Percentiles rank a stretch among this genome's conserved stretches.
Conservation (phyloP, 1,140 invertebrate genomes). For the Neelides sp. region DNA sequence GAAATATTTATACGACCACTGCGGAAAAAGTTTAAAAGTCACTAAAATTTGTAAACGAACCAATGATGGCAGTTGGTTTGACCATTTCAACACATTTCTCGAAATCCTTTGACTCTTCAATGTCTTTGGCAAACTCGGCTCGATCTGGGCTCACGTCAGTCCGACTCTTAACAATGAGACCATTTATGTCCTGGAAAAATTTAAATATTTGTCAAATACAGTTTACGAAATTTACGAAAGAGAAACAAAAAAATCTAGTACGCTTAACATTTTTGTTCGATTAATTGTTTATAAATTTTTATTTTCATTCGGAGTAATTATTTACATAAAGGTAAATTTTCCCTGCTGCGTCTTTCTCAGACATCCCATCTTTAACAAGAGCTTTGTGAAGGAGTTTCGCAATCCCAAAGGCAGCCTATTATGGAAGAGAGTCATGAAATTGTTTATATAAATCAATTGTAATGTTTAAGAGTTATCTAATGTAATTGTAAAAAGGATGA, state of each 20-base stretch:
- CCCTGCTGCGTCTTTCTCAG: constrained; percentile 50
- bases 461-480: too few species aligned
- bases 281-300: too few species aligned
- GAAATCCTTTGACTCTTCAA: constrained; percentile 60
- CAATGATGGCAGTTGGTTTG: constrained; percentile 73
- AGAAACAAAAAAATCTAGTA: too few species aligned
- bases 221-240: background rate
- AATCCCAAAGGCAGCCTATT: constrained; percentile 71
- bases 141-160: constrained; percentile 45
- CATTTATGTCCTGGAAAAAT: constrained; percentile 46
- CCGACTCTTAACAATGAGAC: constrained; percentile 61
- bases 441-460: background rate
- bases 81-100: constrained; percentile 63
- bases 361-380: constrained; percentile 66
- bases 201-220: too few species aligned
- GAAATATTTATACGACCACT: constrained; percentile 5
- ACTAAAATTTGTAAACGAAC: too few species aligned
- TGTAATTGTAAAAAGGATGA: too few species aligned
- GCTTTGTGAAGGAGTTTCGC: constrained; percentile 73
- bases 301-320: background rate
- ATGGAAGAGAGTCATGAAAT: background rate
- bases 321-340: constrained; percentile 26
- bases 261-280: too few species aligned
- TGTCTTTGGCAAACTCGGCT: constrained; percentile 73
- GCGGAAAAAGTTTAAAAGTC: too few species aligned